Evolutionary conservation across 2,113 vertebrate genomes (phyloP).

Genomic region (Fulica atra): DNA sequence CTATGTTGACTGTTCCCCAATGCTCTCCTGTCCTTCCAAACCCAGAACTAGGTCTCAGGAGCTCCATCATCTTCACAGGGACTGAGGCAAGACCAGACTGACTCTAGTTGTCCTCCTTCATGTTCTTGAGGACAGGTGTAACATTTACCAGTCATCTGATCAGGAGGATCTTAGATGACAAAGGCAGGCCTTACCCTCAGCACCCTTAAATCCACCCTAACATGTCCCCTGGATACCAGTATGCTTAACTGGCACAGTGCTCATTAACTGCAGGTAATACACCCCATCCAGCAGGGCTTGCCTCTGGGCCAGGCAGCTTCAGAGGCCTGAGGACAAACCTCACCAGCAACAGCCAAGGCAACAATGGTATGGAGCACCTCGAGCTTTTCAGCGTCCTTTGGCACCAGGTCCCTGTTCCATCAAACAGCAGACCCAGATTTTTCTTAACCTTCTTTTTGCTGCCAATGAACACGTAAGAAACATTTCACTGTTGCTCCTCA

Average conservation of each 20-base stretch:
- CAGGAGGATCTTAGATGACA: background rate
- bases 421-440: rapidly evolving
- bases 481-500: background rate
- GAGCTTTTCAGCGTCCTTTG: background rate
- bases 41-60: background rate
- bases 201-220: background rate
- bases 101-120: background rate
- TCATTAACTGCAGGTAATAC: background rate
- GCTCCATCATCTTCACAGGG: background rate
- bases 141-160: background rate
- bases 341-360: background rate
- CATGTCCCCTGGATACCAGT: background rate
- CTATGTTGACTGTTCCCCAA: background rate
- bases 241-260: background rate
- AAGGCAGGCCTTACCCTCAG: background rate
- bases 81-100: background rate
- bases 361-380: background rate
- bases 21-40: background rate
- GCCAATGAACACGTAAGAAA: background rate
- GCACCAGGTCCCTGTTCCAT: background rate
- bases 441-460: background rate
- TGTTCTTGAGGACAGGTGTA: background rate
- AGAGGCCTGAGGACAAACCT: background rate
- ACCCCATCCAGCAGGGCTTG: background rate
- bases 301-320: background rate